Evolutionary conservation across 2,113 vertebrate genomes (phyloP), one percentile per base, ranked within the genome.

Genomic region (Dipodomys merriami): DNA sequence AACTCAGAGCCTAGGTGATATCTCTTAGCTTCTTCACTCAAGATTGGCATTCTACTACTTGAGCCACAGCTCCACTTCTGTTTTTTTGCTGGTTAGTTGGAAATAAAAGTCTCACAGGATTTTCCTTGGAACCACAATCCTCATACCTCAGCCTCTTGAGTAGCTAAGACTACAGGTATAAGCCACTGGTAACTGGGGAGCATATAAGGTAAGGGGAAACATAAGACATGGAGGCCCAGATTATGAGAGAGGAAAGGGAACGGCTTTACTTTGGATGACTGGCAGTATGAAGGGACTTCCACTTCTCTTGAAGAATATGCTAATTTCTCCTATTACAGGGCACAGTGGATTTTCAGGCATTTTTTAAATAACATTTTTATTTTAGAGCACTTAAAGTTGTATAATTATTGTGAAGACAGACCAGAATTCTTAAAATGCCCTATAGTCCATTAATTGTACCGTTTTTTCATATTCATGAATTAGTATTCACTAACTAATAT

Each of bases 321-420:
- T 80, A 3, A 10, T 19, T 67, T 83, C 19, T 2, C 19, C 80
- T 46, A 23, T 72, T n/a, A 60, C 53, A 23, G 23, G 74, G 23
- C 57, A 39, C 2, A 2, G 27, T 82, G 13, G 78, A 29, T 91
- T 72, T 90, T 74, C 65, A 53, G 33, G 12, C 25, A 57, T 91
- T 86, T 86, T 10, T 23, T 0, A n/a, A 77, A 53, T 20, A 22
- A 79, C 64, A 2, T 3, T 53, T 69, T 87, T 84, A 18, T 86
- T 83, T 94, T 44, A 83, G 69, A 93, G 79, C 46, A 74, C 23
- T 73, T 76, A 72, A 33, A 65, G n/a, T 73, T 65, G 49, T 30
- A 69, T 25, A 78, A 84, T 69, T 80, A 69, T 30, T 39, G 11
- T 49, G 39, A 44, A 69, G 7, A 27, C 30, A 60, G 18, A 30